These are phyloP conservation scores for Pogona vitticeps DNA, from an alignment of 2,113 vertebrate genomes.

Conservation along the genomic window DNA sequence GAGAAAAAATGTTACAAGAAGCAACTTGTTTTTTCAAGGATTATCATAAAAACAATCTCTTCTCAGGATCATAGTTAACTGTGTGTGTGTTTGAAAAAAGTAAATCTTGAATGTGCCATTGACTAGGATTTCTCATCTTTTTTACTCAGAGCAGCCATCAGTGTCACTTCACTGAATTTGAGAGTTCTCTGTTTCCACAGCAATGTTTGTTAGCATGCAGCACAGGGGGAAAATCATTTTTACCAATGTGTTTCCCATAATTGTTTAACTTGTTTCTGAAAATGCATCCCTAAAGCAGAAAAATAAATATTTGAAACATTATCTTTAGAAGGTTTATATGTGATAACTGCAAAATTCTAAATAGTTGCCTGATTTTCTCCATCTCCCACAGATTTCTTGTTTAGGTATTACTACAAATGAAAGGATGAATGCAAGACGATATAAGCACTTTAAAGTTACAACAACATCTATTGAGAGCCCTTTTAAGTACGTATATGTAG, in stretches of 20 bases:
- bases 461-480: conserved; percentile 99
- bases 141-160: not conserved
- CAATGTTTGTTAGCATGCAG: not conserved
- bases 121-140: no score
- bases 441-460: conserved; percentile 99
- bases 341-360: conserved; percentile 20
- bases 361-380: conserved; percentile 37
- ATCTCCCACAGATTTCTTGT: conserved; percentile 87
- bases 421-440: conserved; percentile 98
- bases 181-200: not conserved
- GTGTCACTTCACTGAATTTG: conserved; percentile 1
- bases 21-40: no score
- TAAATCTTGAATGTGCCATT: not conserved
- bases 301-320: not conserved
- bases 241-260: not conserved
- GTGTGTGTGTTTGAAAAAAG: not conserved
- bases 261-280: conserved; percentile 1
- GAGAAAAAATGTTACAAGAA: no score
- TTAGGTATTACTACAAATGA: conserved; percentile 98
- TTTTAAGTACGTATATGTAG: conserved; percentile 88
- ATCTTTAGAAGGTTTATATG: not conserved
- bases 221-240: not conserved
- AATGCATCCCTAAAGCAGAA: not conserved
- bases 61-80: not conserved
- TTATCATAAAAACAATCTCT: no score